phyloP scores from a whole-genome alignment of 2,113 vertebrate species.

The Galbula dea region DNA sequence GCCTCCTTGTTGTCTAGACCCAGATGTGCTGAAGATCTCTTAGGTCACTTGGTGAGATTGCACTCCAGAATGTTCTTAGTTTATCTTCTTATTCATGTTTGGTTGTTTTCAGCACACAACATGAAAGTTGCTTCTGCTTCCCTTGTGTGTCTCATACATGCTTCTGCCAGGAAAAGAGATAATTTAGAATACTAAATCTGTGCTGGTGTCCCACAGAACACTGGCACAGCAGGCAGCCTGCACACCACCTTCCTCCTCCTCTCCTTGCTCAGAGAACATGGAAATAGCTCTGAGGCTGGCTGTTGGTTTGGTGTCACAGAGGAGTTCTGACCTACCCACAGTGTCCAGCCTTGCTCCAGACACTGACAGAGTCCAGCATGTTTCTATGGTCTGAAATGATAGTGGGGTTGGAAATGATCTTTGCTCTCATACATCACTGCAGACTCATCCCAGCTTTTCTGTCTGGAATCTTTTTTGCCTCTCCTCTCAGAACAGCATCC shows the following conservation, averaged over 20 bases:
- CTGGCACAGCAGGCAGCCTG: neutral
- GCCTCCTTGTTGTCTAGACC: neutral
- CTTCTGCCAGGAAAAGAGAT: neutral
- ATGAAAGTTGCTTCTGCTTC: neutral
- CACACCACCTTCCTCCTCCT: neutral
- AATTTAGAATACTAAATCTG: neutral
- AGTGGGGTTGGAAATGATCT: accelerated
- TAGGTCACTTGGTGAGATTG: neutral
- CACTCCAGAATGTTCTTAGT: too few relatives aligned
- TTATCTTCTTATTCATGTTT: neutral
- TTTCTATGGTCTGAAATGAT: accelerated
- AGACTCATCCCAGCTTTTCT: neutral
- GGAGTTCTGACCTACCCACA: accelerated
- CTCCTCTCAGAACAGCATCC: neutral
- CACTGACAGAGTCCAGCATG: accelerated
- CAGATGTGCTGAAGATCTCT: neutral
- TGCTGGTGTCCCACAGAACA: neutral
- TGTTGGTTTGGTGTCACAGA: accelerated
- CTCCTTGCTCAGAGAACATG: neutral
- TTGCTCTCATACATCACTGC: neutral
- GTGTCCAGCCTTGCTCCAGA: neutral
- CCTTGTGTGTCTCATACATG: neutral
- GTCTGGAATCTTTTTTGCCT: neutral
- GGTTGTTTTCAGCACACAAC: neutral
- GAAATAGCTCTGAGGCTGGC: neutral